Evolutionary conservation across 2,113 vertebrate species (phyloP).

Genomic region (Gobio gobio): DNA sequence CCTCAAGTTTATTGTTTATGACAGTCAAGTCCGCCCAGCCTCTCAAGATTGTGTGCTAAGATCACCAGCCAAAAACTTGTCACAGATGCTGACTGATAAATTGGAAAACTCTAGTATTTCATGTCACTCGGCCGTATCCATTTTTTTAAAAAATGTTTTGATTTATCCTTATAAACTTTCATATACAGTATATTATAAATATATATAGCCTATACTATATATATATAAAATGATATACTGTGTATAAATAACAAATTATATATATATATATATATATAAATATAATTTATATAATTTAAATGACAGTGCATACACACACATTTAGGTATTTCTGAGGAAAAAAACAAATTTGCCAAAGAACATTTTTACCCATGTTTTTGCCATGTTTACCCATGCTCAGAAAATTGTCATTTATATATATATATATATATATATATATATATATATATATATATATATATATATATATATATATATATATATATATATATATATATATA

Average conservation of each 20-base stretch:
- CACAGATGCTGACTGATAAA: conserved; percentile 74
- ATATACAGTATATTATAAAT: neutral
- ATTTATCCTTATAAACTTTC: neutral
- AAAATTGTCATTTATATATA: neutral
- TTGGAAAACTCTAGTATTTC: conserved; percentile 71
- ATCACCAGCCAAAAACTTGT: conserved; percentile 65
- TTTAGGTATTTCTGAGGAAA: too few species aligned
- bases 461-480: too few species aligned
- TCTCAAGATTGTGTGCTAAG: conserved; percentile 60
- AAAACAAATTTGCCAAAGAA: too few species aligned
- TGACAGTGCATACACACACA: neutral
- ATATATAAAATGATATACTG: too few species aligned
- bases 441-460: too few species aligned
- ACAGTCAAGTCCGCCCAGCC: neutral
- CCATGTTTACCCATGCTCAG: neutral
- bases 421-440: neutral
- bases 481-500: too few species aligned
- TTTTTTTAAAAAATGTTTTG: conserved; percentile 55
- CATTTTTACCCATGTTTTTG: too few species aligned
- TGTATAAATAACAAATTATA: too few species aligned
- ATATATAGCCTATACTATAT: neutral
- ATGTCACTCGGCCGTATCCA: conserved; percentile 72
- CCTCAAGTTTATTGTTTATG: conserved; percentile 31
- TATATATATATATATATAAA: neutral
- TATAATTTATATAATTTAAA: neutral